Conservation (phyloP, 2,113 vertebrate genomes). For the Echinops telfairi region DNA sequence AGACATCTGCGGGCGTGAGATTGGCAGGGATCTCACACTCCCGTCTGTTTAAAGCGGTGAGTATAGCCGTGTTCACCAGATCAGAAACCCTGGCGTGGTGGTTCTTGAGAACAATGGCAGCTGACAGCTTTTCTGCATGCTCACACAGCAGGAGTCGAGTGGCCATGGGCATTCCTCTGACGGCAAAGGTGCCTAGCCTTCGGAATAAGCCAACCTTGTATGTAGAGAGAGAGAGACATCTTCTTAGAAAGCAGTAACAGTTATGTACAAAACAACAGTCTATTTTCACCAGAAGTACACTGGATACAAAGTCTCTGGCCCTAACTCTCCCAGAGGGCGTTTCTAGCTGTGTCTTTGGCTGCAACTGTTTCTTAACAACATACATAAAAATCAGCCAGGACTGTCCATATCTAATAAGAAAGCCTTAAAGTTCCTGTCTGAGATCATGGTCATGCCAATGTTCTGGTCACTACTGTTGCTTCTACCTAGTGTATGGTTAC, state of each 20-base stretch:
- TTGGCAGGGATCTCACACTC: constrained; percentile 87
- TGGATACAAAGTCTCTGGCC: background rate
- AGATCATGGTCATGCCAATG: background rate
- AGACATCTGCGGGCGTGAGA: constrained; percentile 95
- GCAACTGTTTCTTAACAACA: too few species aligned
- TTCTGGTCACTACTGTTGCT: background rate
- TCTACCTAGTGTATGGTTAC: background rate
- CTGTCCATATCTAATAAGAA: background rate
- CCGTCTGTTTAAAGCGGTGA: constrained; percentile 88
- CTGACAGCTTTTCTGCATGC: constrained; percentile 95
- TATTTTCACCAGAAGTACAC: background rate
- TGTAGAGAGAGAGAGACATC: background rate
- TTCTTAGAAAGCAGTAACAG: background rate
- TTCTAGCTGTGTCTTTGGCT: background rate
- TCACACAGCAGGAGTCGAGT: constrained; percentile 95
- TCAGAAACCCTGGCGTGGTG: constrained; percentile 92
- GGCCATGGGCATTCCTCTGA: constrained; percentile 90
- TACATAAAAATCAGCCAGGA: background rate
- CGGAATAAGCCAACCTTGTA: constrained; percentile 93
- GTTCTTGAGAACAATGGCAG: constrained; percentile 95
- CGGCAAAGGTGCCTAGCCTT: constrained; percentile 87
- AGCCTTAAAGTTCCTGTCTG: background rate
- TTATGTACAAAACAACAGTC: background rate
- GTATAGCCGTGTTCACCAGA: constrained; percentile 92
- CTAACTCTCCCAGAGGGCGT: background rate